Evolutionary conservation across 1,140 invertebrate species (phyloP).

Genomic region (Colletes latitarsis): DNA sequence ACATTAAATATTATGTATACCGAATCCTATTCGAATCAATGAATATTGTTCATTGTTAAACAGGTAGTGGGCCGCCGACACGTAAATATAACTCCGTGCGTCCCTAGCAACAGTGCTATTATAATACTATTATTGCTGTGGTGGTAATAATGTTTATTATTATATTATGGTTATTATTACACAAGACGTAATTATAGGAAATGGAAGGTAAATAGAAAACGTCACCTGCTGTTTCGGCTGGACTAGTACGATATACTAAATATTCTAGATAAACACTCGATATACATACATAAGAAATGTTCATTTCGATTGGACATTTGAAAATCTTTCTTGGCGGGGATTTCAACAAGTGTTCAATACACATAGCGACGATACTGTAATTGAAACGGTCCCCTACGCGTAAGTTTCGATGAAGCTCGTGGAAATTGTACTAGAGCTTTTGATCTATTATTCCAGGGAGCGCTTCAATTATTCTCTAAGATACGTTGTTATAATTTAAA

Average conservation of each 20-base stretch:
- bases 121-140: slow-evolving; percentile 73
- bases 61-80: slow-evolving; percentile 64
- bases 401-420: slow-evolving; percentile 68
- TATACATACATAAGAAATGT: slow-evolving; percentile 62
- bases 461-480: slow-evolving; percentile 75
- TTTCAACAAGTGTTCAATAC: slow-evolving; percentile 73
- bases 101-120: slow-evolving; percentile 71
- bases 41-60: slow-evolving; percentile 67
- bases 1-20: slow-evolving; percentile 60
- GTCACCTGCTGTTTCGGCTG: slow-evolving; percentile 58
- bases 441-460: slow-evolving; percentile 71
- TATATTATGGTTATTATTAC: slow-evolving; percentile 71
- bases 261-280: slow-evolving; percentile 56
- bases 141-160: slow-evolving; percentile 77
- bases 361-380: slow-evolving; percentile 70
- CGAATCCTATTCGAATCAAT: slow-evolving; percentile 63
- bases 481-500: slow-evolving; percentile 76
- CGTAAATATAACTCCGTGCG: slow-evolving; percentile 63
- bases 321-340: slow-evolving; percentile 66
- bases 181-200: slow-evolving; percentile 64
- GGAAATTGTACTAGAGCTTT: slow-evolving; percentile 68
- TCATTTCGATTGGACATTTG: slow-evolving; percentile 71
- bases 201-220: slow-evolving; percentile 53
- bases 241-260: slow-evolving; percentile 61
- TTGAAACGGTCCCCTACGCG: slow-evolving; percentile 67